A percentile compares a stretch with the other conserved stretches of the same genome.
Conservation (phyloP, 2,888 invertebrate genomes). For the Scaptomyza parva region DNA sequence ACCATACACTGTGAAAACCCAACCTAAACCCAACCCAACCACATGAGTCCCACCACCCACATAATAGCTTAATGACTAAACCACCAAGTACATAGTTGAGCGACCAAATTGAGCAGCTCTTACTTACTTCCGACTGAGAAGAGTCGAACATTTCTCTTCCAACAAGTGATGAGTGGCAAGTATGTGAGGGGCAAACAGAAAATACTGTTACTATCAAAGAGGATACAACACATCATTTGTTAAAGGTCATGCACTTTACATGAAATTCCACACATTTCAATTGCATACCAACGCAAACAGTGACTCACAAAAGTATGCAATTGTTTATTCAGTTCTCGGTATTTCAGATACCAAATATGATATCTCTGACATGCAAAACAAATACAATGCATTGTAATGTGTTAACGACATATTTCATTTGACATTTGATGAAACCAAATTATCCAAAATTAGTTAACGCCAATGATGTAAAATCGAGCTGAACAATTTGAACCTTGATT, state of each 20-base stretch:
- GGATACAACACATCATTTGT: constrained; percentile 9
- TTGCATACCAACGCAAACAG: not conserved
- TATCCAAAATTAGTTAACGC: no score
- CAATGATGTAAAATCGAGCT: no score
- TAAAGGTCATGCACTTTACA: not conserved
- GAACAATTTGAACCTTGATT: not conserved
- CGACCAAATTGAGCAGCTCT: constrained; percentile 72
- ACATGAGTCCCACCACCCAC: constrained; percentile 34
- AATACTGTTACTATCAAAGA: not conserved
- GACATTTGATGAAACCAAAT: no score
- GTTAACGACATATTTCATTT: no score
- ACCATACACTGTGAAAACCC: not conserved
- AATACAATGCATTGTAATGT: no score
- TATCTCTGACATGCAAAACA: not conserved
- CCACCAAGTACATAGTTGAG: constrained; percentile 76
- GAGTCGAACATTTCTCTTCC: constrained; percentile 30
- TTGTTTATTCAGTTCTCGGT: not conserved
- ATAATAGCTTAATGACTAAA: constrained; percentile 75
- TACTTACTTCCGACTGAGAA: constrained; percentile 62
- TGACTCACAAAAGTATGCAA: not conserved
- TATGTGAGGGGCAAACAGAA: not conserved
- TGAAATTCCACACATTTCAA: constrained; percentile 9
- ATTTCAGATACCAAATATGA: not conserved
- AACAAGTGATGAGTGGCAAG: constrained; percentile 31
- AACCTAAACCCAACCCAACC: constrained; percentile 6